Evolutionary conservation across 2,113 vertebrate genomes (phyloP).

Genomic region (Nasalis larvatus): DNA sequence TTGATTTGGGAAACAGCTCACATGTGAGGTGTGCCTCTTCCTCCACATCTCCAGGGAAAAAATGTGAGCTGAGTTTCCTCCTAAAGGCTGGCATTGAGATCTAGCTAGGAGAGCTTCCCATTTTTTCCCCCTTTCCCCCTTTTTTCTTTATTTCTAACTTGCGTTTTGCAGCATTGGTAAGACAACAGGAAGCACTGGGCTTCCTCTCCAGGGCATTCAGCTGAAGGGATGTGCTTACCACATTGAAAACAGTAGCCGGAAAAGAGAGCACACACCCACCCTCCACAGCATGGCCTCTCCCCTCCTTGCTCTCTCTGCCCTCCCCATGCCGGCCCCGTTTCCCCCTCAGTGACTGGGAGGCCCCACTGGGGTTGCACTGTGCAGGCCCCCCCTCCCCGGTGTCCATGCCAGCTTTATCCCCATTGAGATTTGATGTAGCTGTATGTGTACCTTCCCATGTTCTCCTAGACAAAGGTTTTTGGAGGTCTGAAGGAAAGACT

Average conservation of each 20-base stretch:
- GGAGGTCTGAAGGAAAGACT: neutral
- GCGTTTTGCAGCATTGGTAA: conserved; percentile 44
- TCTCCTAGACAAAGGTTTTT: neutral
- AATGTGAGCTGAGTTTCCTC: neutral
- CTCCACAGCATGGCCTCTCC: conserved; percentile 15
- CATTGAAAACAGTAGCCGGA: conserved; percentile 62
- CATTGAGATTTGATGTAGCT: neutral
- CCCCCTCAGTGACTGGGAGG: neutral
- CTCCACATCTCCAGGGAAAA: neutral
- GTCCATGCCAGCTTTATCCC: neutral
- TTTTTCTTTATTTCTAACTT: conserved; percentile 44
- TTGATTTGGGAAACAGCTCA: neutral
- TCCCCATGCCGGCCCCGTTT: neutral
- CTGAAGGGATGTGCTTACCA: conserved; percentile 63
- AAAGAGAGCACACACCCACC: conserved; percentile 60
- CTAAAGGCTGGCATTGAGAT: neutral
- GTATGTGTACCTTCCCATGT: neutral
- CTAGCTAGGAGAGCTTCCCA: neutral
- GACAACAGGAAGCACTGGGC: conserved; percentile 71
- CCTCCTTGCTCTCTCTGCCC: neutral
- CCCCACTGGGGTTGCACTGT: neutral
- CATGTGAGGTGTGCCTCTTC: neutral
- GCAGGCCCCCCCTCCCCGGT: neutral
- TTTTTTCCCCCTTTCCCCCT: neutral
- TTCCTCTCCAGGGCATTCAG: conserved; percentile 70